phyloP scores from a whole-genome alignment of 2,113 vertebrate species.

The Caretta caretta region DNA sequence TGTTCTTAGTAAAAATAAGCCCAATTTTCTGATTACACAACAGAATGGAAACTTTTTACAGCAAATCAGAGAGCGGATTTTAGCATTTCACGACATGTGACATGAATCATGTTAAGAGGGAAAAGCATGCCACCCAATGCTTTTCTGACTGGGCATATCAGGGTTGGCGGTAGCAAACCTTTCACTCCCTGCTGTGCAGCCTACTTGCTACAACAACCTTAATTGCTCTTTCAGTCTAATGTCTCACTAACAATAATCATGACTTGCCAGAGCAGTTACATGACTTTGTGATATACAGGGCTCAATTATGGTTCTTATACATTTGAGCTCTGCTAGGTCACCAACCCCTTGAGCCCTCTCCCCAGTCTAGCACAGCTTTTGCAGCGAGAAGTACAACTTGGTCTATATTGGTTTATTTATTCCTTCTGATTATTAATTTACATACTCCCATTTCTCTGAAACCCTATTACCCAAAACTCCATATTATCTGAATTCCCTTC shows the following conservation, averaged over 20 bases:
- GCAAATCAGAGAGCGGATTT: not conserved
- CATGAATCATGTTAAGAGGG: accelerated
- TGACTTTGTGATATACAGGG: not conserved
- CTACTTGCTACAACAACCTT: not conserved
- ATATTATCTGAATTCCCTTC: not conserved
- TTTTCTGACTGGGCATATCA: not conserved
- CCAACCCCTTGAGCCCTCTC: not conserved
- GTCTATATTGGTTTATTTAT: not conserved
- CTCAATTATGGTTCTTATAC: not conserved
- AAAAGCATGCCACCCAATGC: not conserved
- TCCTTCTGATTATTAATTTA: not conserved
- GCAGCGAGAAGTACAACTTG: not conserved
- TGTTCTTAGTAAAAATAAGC: not conserved
- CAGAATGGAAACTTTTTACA: not conserved
- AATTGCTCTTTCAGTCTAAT: not conserved
- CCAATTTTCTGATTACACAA: not conserved
- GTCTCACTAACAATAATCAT: not conserved
- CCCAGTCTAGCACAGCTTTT: not conserved
- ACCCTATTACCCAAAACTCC: not conserved
- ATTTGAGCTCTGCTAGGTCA: not conserved
- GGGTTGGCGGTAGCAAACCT: not conserved
- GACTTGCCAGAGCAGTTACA: not conserved
- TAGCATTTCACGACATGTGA: too few species aligned
- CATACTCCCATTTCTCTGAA: not conserved
- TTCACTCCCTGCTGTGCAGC: not conserved